A percentile compares a stretch with the other conserved stretches of the same genome.
Evolutionary conservation across 2,888 invertebrate species (phyloP).

Genomic region (Encarsia formosa): DNA sequence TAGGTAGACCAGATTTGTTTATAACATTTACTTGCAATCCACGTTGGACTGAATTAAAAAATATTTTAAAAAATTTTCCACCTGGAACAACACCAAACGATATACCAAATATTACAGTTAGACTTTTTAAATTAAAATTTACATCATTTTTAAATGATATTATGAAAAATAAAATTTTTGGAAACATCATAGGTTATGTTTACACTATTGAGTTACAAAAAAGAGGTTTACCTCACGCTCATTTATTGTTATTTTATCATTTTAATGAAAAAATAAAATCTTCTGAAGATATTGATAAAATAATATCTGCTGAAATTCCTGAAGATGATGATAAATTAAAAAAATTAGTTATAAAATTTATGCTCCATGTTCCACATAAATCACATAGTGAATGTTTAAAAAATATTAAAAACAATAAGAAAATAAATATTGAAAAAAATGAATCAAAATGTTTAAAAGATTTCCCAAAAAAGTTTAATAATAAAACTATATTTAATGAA

Average conservation of each 20-base stretch:
- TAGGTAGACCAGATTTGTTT: slow-evolving; percentile 20
- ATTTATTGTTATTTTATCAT: neutral
- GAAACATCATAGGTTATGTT: neutral
- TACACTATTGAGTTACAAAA: neutral
- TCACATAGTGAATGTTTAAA: neutral
- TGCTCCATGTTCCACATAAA: neutral
- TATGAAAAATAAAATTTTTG: neutral
- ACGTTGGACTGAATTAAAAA: slow-evolving; percentile 22
- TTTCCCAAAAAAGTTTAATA: neutral
- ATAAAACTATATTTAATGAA: neutral
- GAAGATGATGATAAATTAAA: neutral
- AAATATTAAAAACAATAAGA: neutral
- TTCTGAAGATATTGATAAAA: neutral
- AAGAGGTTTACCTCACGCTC: neutral
- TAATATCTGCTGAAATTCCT: neutral
- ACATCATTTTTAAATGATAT: neutral
- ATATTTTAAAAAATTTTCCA: neutral
- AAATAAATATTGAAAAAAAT: neutral
- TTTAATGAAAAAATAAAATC: neutral
- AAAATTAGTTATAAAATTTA: neutral
- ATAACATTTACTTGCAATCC: slow-evolving; percentile 25
- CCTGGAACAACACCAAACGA: neutral
- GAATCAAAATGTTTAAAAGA: neutral
- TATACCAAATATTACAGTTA: neutral
- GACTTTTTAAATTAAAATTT: neutral